Evolutionary conservation across 2,113 vertebrate species (phyloP).

Genomic region (Rhinoptilus africanus): DNA sequence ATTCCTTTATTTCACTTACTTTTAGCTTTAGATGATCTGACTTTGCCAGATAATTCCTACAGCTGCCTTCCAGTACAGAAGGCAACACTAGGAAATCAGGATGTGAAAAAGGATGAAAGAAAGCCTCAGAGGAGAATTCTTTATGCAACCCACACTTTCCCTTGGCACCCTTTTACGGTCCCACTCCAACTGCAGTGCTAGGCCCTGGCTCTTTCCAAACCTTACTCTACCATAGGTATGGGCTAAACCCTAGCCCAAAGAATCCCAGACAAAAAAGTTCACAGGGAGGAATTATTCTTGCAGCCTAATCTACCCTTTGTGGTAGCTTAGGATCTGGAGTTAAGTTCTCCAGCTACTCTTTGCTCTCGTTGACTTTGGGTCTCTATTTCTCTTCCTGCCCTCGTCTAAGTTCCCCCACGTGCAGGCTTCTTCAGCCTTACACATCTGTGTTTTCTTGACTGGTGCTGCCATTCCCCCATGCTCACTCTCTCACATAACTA

Average conservation of each 20-base stretch:
- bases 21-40: background rate
- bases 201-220: background rate
- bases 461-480: background rate
- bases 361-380: background rate
- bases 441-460: background rate
- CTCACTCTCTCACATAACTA: background rate
- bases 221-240: background rate
- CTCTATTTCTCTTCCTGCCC: background rate
- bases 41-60: constrained; percentile 17
- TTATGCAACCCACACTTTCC: background rate
- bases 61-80: background rate
- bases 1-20: constrained; percentile 2
- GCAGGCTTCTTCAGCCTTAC: background rate
- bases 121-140: background rate
- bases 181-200: background rate
- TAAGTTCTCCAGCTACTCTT: background rate
- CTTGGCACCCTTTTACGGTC: background rate
- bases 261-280: background rate
- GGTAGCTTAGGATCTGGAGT: background rate
- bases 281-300: background rate
- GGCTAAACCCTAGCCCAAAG: background rate
- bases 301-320: background rate
- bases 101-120: background rate
- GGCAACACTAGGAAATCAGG: background rate
- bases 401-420: background rate